Evolutionary conservation across 2,797 vertebrate genomes (phyloP).

Genomic region (Spondyliosoma cantharus): DNA sequence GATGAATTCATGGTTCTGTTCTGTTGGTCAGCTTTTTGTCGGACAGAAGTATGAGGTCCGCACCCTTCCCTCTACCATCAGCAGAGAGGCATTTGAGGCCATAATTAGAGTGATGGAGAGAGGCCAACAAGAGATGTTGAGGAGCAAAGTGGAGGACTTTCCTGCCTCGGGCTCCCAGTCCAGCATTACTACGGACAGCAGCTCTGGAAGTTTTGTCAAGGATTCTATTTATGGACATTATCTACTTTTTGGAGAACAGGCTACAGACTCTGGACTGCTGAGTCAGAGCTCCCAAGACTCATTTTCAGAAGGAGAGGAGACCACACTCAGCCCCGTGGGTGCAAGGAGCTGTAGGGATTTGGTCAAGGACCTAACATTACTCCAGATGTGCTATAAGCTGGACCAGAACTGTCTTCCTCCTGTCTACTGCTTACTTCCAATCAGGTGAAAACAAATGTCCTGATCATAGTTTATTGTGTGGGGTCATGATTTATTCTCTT

Average conservation of each 20-base stretch:
- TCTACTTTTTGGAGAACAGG: conserved; percentile 30
- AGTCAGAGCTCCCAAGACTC: conserved; percentile 41
- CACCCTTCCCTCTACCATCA: conserved; percentile 68
- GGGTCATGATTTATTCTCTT: neutral
- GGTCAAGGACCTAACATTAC: conserved; percentile 72
- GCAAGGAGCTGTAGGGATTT: conserved; percentile 59
- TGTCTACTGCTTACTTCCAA: conserved; percentile 73
- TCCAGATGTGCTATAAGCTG: conserved; percentile 76
- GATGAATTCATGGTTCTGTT: conserved; percentile 3
- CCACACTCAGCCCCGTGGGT: conserved; percentile 5
- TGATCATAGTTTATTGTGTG: neutral
- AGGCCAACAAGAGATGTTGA: conserved; percentile 57
- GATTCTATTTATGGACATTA: conserved; percentile 16
- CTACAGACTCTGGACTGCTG: conserved; percentile 29
- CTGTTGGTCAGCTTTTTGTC: conserved; percentile 70
- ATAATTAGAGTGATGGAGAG: conserved; percentile 63
- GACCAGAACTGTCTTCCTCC: conserved; percentile 76
- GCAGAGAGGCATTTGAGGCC: conserved; percentile 70
- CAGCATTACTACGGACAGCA: conserved; percentile 27
- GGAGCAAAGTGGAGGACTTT: conserved; percentile 54
- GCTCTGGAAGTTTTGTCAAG: conserved; percentile 29
- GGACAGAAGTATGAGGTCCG: conserved; percentile 76
- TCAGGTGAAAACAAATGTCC: conserved; percentile 63
- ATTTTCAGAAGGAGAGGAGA: conserved; percentile 50
- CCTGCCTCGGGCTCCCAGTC: conserved; percentile 34